Evolutionary conservation across 2,113 vertebrate genomes (phyloP), one percentile per base, ranked within the genome.

Genomic region (Erpornis zantholeuca): DNA sequence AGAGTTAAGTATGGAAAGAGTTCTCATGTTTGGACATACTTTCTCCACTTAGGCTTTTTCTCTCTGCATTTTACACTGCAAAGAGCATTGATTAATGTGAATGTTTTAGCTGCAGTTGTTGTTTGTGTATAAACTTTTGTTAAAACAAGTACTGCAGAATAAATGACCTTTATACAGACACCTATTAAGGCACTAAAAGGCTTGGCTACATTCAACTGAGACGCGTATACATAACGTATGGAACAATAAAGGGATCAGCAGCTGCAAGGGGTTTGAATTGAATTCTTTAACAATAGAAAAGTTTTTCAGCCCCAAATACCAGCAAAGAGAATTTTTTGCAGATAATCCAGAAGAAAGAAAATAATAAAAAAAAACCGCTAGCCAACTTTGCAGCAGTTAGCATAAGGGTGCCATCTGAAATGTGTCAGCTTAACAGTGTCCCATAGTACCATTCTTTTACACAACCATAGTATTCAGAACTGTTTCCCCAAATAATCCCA

Each of bases 111-210:
- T 96, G 94, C 79, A 96, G 94, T 98, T 97, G 97, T 98, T 98
- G 97, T 98, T 98, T 98, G 98, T 98, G 97, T 98, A 98, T 98
- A 98, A 98, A 98, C 98, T 98, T 98, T 98, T 98, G 97, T 98
- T 98, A 97, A 98, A 98, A 98, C 97, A 98, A 98, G 97, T 89
- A 92, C 86, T 64, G 94, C 88, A 94, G 97, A 97, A 98, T 97
- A 98, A 98, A 98, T 97, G 98, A 98, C 97, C 98, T 98, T 98
- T 98, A 97, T 95, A 96, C 97, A 97, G 98, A 97, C 97, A 98
- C 97, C 97, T 98, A 98, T 98, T 98, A 98, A 98, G 97, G 97
- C 97, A 89, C 98, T 97, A 97, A 98, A 98, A 98, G 97, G 98
- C 98, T 98, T 97, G 98, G 97, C 97, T 96, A 98, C 98, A 98